phyloP scores from a whole-genome alignment of 2,113 vertebrate genomes.

The Malurus cyaneus region DNA sequence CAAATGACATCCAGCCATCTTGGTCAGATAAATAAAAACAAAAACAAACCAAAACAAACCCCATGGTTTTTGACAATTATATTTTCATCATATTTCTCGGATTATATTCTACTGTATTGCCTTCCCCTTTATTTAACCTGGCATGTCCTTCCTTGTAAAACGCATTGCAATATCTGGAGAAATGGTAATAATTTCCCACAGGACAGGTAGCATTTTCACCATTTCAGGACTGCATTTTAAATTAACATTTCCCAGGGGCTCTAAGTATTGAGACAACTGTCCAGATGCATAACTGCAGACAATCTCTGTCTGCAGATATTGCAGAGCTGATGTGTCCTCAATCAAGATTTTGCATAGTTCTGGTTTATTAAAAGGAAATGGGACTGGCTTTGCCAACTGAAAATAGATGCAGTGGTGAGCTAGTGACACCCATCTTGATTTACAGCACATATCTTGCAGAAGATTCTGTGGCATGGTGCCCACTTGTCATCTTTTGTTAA shows the following conservation, averaged over 20 bases:
- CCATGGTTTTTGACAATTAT: neutral
- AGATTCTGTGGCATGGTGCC: neutral
- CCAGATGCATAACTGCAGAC: neutral
- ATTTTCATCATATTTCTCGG: neutral
- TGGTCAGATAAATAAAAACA: neutral
- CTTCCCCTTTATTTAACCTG: neutral
- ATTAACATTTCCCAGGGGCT: neutral
- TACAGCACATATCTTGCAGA: neutral
- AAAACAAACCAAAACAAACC: neutral
- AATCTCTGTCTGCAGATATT: neutral
- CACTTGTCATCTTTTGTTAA: neutral
- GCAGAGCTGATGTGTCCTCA: neutral
- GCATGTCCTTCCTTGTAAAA: neutral
- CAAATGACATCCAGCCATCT: neutral
- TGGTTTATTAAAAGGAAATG: neutral
- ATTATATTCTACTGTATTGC: neutral
- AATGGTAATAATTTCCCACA: neutral
- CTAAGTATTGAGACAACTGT: neutral
- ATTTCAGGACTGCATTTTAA: neutral
- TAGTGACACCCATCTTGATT: neutral
- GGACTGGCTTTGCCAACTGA: neutral
- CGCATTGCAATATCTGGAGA: neutral
- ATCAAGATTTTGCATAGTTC: neutral
- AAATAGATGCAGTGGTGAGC: neutral
- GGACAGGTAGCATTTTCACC: neutral